A percentile compares a stretch with the other conserved stretches of the same genome.
phyloP scores from a whole-genome alignment of 2,113 vertebrate genomes.

The Rattus norvegicus region GRCr8 NC_086020.1:105670501-105671000 shows the following conservation, averaged over 20 bases:
- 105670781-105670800: background rate
- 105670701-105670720: background rate
- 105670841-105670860: background rate
- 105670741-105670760: background rate
- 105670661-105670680: background rate
- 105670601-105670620: background rate
- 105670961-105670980: background rate
- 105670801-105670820: background rate
- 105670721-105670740: background rate
- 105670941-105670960: too few species aligned
- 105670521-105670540: slow-evolving; percentile 27
- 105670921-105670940: background rate
- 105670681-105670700: background rate
- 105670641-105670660: background rate
- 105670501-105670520: background rate
- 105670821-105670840: background rate
- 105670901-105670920: background rate
- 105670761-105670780: background rate
- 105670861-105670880: background rate
- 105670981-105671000: background rate
- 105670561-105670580: background rate
- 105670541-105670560: background rate
- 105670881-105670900: background rate
- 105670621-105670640: background rate
- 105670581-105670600: background rate